Conservation (phyloP, 2,113 vertebrate species). For the Cranoglanis bouderius region DNA sequence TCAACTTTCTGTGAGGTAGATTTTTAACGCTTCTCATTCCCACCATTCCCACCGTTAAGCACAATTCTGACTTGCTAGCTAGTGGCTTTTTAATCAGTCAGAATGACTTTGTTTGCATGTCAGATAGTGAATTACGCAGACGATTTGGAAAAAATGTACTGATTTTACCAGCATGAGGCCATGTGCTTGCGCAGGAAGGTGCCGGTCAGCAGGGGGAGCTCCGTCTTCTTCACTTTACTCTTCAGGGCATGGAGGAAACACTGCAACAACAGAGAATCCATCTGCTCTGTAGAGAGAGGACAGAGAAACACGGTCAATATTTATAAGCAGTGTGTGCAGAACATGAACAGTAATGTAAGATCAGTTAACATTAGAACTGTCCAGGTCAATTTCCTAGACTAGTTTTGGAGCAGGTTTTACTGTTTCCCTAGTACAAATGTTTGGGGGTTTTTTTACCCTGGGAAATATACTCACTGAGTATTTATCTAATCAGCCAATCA, state of each 20-base stretch:
- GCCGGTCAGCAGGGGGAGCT: conserved; percentile 92
- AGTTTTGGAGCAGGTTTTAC: not conserved
- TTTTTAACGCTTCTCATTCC: not conserved
- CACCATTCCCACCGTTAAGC: not conserved
- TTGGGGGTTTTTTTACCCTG: not conserved
- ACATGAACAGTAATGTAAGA: not conserved
- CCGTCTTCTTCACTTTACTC: conserved; percentile 88
- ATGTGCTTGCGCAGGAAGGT: conserved; percentile 90
- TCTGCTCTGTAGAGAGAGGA: conserved; percentile 78
- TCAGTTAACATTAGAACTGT: not conserved
- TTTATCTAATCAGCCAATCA: too few relatives aligned
- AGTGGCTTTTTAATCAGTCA: not conserved
- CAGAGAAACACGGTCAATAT: conserved; percentile 20
- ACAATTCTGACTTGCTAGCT: not conserved
- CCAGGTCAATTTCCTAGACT: not conserved
- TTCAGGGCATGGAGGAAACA: conserved; percentile 94
- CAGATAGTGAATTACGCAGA: not conserved
- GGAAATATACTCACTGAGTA: not conserved
- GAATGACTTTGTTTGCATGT: not conserved
- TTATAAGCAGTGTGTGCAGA: conserved; percentile 4
- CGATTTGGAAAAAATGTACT: not conserved
- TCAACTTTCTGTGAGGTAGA: not conserved
- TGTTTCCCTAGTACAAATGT: not conserved
- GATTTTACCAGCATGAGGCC: conserved; percentile 89
- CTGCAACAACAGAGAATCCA: conserved; percentile 85